A percentile compares a stretch with the other conserved stretches of the same genome.
Evolutionary conservation across 2,888 invertebrate genomes (phyloP).

Genomic region (Erannis defoliaria): DNA sequence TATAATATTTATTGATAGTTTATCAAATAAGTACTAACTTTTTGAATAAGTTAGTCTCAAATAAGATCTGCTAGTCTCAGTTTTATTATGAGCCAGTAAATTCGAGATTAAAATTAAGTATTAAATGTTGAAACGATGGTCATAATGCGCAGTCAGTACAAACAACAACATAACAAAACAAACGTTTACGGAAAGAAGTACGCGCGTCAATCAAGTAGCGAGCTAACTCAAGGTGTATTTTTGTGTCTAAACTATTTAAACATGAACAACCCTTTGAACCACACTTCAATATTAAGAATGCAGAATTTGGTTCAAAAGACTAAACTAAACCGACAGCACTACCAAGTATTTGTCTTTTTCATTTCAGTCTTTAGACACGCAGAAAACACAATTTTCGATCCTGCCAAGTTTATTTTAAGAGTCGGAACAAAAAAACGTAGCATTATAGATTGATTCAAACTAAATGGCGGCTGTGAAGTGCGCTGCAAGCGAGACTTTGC

Average conservation of each 20-base stretch:
- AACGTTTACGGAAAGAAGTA: not conserved
- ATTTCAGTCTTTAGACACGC: constrained; percentile 1
- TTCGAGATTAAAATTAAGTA: not conserved
- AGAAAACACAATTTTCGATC: not conserved
- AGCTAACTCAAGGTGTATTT: not conserved
- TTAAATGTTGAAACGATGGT: not conserved
- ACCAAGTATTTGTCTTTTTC: not conserved
- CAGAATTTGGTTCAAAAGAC: no score
- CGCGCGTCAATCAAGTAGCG: not conserved
- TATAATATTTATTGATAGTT: not conserved
- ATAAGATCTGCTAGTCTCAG: not conserved
- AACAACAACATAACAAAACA: not conserved
- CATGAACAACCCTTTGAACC: not conserved
- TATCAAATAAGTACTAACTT: constrained; percentile 1
- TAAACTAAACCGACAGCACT: no score
- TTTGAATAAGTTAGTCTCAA: not conserved
- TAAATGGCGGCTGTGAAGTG: no score
- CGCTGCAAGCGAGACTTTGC: no score
- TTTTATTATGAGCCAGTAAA: not conserved
- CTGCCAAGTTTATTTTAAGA: no score
- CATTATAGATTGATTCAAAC: no score
- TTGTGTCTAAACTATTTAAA: not conserved
- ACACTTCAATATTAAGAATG: not conserved
- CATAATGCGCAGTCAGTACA: constrained; percentile 1
- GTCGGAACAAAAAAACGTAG: no score